Percentiles rank a stretch among this genome's conserved stretches.
These are phyloP conservation scores for Polietes domitor DNA, from an alignment of 2,888 invertebrate species.

Conservation along the genomic window DNA sequence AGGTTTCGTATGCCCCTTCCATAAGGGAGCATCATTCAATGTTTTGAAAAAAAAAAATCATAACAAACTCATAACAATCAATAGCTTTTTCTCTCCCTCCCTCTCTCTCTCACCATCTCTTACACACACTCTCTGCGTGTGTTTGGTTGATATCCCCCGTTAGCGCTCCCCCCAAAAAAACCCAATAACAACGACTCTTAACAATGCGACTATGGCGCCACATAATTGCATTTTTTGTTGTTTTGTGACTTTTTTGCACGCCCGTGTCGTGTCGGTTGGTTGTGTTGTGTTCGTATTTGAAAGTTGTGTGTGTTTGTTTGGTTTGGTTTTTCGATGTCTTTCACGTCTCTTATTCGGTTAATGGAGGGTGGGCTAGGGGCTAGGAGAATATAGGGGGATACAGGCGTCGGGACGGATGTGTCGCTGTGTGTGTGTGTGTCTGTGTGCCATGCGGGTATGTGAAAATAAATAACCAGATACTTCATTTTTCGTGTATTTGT, in stretches of 20 bases:
- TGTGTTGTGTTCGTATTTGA: constrained; percentile 35
- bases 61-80: too few species aligned
- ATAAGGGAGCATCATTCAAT: too few species aligned
- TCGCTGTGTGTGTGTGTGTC: too few species aligned
- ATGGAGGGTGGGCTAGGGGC: neutral
- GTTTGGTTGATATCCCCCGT: too few species aligned
- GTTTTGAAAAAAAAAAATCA: too few species aligned
- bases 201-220: constrained; percentile 60
- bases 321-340: constrained; percentile 14
- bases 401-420: constrained; percentile 7
- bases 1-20: too few species aligned
- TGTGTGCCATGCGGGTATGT: neutral
- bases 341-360: constrained; percentile 47
- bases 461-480: constrained; percentile 18
- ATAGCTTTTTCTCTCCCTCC: neutral
- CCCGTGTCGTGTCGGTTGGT: constrained; percentile 37
- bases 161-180: neutral
- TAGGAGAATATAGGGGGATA: neutral
- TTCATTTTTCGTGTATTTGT: neutral
- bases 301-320: constrained; percentile 43
- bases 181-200: constrained; percentile 9
- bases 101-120: constrained; percentile 28
- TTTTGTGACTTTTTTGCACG: constrained; percentile 47
- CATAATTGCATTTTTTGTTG: constrained; percentile 62
- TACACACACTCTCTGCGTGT: too few species aligned